These are phyloP conservation scores for Pangasius larnaudii DNA, from an alignment of 2,797 vertebrate species.

Conservation along the genomic window DNA sequence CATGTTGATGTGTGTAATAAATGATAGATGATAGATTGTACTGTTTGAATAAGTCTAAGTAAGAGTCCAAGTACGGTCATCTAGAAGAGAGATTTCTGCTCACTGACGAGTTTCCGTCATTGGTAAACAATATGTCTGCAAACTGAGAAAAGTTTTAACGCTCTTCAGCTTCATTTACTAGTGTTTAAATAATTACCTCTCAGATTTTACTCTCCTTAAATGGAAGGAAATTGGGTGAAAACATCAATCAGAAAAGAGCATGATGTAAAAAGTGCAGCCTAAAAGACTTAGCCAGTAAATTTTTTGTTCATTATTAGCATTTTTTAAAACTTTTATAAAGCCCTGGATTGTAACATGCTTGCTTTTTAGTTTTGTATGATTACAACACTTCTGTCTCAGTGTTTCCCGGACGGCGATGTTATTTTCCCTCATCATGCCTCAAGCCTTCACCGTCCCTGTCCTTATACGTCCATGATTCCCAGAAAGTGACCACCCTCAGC, in stretches of 20 bases:
- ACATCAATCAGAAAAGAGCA: background rate
- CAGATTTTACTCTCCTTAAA: background rate
- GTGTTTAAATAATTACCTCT: background rate
- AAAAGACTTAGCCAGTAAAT: background rate
- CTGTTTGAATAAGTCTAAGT: background rate
- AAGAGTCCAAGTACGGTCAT: background rate
- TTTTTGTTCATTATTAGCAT: background rate
- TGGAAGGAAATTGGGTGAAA: background rate
- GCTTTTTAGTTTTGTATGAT: background rate
- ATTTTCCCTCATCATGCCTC: background rate
- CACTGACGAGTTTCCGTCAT: background rate
- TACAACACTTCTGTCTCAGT: background rate
- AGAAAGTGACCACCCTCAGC: constrained; percentile 36
- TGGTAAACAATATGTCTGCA: background rate
- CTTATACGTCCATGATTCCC: constrained; percentile 45
- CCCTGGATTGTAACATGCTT: background rate
- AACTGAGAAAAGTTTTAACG: background rate
- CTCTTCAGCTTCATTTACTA: background rate
- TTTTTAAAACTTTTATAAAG: background rate
- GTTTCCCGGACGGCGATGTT: constrained; percentile 13
- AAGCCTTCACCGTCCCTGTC: constrained; percentile 22
- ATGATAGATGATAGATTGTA: background rate
- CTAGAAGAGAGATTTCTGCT: background rate
- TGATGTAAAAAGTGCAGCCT: background rate
- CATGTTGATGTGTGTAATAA: background rate